Evolutionary conservation across 2,888 invertebrate genomes (phyloP), one percentile per base, ranked within the genome.

Genomic region (Drosophila histrio): DNA sequence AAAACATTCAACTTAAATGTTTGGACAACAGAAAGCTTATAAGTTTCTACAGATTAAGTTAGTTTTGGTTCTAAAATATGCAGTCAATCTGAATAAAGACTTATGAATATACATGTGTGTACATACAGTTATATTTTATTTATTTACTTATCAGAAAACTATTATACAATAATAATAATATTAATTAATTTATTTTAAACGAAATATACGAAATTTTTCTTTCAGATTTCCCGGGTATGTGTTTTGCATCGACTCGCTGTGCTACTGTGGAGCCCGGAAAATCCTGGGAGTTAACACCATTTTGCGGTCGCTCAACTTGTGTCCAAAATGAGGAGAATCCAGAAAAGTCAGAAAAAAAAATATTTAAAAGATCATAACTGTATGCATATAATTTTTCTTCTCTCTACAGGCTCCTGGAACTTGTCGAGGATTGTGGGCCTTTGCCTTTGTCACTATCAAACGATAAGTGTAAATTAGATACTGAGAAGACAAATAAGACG

Each of bases 261-360:
- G 96, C 96, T 36, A 97, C 97, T 11, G 95, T 97, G 53, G 96
- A 97, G 90, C 96, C 96, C 2, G 95, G 95, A 68, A 95, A 96
- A 92, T 93, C 95, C 64, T 97, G 97, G 97, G 97, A 97, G 57
- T 92, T 97, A 82, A 93, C 95, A 2, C 97, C 97, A 4, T 97
- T 97, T 95, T 97, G 97, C 89, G 97, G 97, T n/a, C 95, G 96
- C 77, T 96, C 96, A 84, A 96, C 96, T 57, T 97, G 97, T 92
- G 96, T 97, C 3, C 93, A 95, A 79, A 95, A 95, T 77, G 96
- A 96, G 74, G 96, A 96, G 90, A 93, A 94, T 75, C 94, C 95
- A 28, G 94, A 95, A 32, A 92, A 91, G 92, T 92, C 88, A 53
- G 54, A 17, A n/a, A 22, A n/a, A 15, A 39, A 28, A 2, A n/a